Percentiles rank a stretch among this genome's conserved stretches.
phyloP scores from a whole-genome alignment of 23 tunicate genomes.

The Phallusia fumigata region DNA sequence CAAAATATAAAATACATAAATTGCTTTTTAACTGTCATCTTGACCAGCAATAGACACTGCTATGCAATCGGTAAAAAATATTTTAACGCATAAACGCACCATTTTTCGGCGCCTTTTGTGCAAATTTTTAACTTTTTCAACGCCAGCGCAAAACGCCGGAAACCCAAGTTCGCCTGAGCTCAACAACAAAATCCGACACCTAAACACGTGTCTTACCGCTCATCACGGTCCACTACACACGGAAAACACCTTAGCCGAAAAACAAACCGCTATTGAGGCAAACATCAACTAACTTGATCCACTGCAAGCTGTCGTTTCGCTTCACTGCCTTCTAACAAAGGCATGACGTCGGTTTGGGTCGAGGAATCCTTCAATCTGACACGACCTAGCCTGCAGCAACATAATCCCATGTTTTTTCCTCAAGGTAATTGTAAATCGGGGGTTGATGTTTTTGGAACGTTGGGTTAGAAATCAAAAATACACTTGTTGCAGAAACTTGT shows the following conservation, averaged over 20 bases:
- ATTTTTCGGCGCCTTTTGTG: background rate
- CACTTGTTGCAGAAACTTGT: too few species aligned
- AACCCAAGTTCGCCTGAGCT: too few species aligned
- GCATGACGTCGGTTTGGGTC: slow-evolving; percentile 56
- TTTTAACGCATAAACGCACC: background rate
- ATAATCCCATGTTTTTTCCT: slow-evolving; percentile 32
- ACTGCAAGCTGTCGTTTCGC: slow-evolving; percentile 6
- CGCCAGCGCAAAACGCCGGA: too few species aligned
- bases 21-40: too few species aligned
- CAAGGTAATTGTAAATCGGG: background rate
- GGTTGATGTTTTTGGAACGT: too few species aligned
- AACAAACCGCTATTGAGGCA: background rate
- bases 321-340: slow-evolving; percentile 30
- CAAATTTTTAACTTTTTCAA: too few species aligned
- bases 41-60: background rate
- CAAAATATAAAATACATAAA: too few species aligned
- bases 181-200: too few species aligned
- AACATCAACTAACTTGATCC: background rate
- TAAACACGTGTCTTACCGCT: background rate
- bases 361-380: slow-evolving; percentile 40
- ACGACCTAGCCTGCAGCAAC: slow-evolving; percentile 25
- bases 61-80: too few species aligned
- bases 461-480: too few species aligned
- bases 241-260: background rate
- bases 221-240: too few species aligned